These are phyloP conservation scores for Ornithoptera priamus DNA, from an alignment of 2,888 invertebrate genomes.

Conservation along the genomic window DNA sequence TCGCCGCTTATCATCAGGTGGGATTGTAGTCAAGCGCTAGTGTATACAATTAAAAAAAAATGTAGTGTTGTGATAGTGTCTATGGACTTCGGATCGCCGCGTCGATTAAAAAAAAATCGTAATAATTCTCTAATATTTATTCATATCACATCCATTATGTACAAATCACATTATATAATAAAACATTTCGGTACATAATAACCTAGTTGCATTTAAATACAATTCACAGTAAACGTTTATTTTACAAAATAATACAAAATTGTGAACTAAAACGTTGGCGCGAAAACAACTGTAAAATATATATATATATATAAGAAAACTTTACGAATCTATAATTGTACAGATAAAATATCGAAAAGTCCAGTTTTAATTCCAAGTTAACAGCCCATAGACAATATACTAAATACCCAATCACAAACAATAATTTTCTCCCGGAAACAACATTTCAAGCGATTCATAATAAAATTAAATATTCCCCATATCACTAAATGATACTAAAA, in stretches of 20 bases:
- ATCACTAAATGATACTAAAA: no score
- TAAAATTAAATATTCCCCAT: neutral
- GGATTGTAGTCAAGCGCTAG: no score
- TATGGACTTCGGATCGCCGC: no score
- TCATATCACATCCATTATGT: slow-evolving; percentile 71
- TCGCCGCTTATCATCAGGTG: no score
- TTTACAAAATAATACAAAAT: slow-evolving; percentile 35
- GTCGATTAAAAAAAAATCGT: neutral
- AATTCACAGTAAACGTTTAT: slow-evolving; percentile 27
- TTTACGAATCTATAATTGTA: no score
- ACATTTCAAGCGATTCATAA: neutral
- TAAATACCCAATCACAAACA: no score
- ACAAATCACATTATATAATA: slow-evolving; percentile 66
- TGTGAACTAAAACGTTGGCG: slow-evolving; percentile 26
- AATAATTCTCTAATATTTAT: slow-evolving; percentile 36
- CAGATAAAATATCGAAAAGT: no score
- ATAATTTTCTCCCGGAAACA: no score
- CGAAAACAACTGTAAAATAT: slow-evolving; percentile 22
- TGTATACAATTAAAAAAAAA: no score
- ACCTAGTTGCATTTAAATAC: slow-evolving; percentile 32
- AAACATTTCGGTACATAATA: slow-evolving; percentile 51
- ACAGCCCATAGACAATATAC: no score
- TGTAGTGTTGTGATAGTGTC: no score
- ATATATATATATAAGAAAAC: neutral
- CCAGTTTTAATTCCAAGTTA: no score